A percentile compares a stretch with the other conserved stretches of the same genome.
These are phyloP conservation scores for Elephas maximus DNA, from an alignment of 2,113 vertebrate species.

Conservation along the genomic window DNA sequence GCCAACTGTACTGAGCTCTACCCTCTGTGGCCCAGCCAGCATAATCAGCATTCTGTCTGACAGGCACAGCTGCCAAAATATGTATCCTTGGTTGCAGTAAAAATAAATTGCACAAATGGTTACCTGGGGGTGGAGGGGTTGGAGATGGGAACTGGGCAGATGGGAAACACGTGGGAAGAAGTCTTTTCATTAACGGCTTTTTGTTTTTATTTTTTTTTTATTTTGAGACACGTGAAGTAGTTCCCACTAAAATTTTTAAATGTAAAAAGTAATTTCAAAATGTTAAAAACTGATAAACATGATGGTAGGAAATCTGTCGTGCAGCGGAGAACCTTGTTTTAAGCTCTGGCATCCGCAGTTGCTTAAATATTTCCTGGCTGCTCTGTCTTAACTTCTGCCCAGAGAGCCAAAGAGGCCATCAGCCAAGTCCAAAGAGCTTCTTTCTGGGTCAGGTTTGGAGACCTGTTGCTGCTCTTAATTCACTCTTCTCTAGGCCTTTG, in stretches of 20 bases:
- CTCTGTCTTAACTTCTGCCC: background rate
- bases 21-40: background rate
- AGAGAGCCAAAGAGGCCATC: background rate
- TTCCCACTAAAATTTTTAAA: background rate
- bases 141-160: background rate
- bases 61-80: background rate
- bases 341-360: background rate
- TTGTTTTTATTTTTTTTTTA: conserved; percentile 47
- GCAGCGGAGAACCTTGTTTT: background rate
- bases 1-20: background rate
- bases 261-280: background rate
- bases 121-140: background rate
- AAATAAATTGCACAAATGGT: conserved; percentile 45
- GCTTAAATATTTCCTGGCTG: background rate
- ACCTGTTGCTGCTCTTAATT: background rate
- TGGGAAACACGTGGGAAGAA: conserved; percentile 28
- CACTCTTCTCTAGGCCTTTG: background rate
- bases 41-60: background rate
- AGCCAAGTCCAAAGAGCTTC: background rate
- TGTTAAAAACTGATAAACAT: background rate
- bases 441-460: background rate
- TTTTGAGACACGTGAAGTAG: conserved; percentile 11
- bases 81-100: conserved; percentile 20
- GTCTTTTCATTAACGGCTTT: conserved; percentile 8
- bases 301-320: background rate